phyloP scores from a whole-genome alignment of 1,140 invertebrate genomes.

The Apolygus lucorum region DNA sequence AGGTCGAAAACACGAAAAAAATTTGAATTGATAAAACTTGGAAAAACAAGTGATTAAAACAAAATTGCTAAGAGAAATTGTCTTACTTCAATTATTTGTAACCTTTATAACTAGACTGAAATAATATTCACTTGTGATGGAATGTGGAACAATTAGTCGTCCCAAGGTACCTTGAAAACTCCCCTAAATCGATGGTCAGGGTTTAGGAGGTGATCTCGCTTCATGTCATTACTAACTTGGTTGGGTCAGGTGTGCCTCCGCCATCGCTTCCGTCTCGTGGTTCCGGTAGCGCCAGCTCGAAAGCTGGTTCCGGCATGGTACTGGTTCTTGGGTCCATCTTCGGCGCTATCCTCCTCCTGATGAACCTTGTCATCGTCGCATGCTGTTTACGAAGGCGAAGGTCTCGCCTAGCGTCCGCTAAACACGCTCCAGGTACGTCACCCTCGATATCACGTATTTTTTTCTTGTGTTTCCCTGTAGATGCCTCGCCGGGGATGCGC shows the following conservation, averaged over 20 bases:
- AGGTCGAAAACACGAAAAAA: too few species aligned
- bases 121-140: too few species aligned
- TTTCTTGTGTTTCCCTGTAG: conserved; percentile 9
- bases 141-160: too few species aligned
- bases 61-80: too few species aligned
- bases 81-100: too few species aligned
- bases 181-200: too few species aligned
- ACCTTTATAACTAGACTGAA: too few species aligned
- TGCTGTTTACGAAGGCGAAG: conserved; percentile 70
- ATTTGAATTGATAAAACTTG: too few species aligned
- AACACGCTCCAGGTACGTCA: conserved; percentile 24
- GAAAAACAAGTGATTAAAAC: too few species aligned
- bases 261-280: conserved; percentile 28
- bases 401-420: conserved; percentile 23
- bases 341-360: conserved; percentile 57
- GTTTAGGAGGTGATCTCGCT: conserved; percentile 3
- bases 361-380: conserved; percentile 77
- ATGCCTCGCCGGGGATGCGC: conserved; percentile 42
- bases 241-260: conserved; percentile 31
- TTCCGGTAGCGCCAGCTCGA: conserved; percentile 31
- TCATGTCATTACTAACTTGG: conserved; percentile 21
- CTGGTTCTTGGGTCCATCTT: conserved; percentile 63
- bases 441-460: conserved; percentile 38
- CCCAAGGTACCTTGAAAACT: too few species aligned
- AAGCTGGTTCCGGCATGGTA: conserved; percentile 43